phyloP scores from a whole-genome alignment of 2,888 invertebrate genomes.

The Drosophila austrosaltans region DNA sequence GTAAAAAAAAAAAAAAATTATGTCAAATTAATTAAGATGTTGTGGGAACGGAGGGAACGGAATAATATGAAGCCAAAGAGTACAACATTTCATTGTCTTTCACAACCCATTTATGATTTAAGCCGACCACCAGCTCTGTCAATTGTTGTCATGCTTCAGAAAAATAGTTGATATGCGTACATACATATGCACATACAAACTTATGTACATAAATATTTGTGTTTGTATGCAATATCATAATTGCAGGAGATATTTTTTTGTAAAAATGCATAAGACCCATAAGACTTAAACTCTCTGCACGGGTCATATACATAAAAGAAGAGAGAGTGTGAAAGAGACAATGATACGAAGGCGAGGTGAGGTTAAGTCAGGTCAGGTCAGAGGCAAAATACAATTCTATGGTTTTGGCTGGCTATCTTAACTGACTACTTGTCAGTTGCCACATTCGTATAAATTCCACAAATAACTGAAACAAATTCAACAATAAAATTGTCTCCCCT shows the following conservation, averaged over 20 bases:
- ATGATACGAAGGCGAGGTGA: neutral
- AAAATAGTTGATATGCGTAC: slow-evolving; percentile 3
- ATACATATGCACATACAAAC: neutral
- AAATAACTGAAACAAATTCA: slow-evolving; percentile 60
- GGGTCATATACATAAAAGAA: neutral
- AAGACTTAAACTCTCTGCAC: neutral
- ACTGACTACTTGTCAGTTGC: neutral
- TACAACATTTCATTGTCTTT: slow-evolving; percentile 39
- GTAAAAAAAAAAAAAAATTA: slow-evolving; percentile 49
- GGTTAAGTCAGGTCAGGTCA: neutral
- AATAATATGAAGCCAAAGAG: too few relatives aligned
- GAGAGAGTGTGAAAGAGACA: neutral
- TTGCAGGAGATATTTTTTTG: neutral
- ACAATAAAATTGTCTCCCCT: slow-evolving; percentile 24
- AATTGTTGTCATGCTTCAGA: slow-evolving; percentile 43
- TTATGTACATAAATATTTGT: neutral
- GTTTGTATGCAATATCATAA: neutral
- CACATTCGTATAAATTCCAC: slow-evolving; percentile 28
- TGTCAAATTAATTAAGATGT: slow-evolving; percentile 74
- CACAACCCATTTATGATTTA: slow-evolving; percentile 64
- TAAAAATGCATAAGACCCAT: neutral
- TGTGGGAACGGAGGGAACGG: slow-evolving; percentile 29
- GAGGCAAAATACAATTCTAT: slow-evolving; percentile 39
- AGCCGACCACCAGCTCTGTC: slow-evolving; percentile 17
- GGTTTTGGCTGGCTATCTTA: neutral